Conservation (phyloP, 2,888 invertebrate genomes). For the Slavum lentiscoides region DNA sequence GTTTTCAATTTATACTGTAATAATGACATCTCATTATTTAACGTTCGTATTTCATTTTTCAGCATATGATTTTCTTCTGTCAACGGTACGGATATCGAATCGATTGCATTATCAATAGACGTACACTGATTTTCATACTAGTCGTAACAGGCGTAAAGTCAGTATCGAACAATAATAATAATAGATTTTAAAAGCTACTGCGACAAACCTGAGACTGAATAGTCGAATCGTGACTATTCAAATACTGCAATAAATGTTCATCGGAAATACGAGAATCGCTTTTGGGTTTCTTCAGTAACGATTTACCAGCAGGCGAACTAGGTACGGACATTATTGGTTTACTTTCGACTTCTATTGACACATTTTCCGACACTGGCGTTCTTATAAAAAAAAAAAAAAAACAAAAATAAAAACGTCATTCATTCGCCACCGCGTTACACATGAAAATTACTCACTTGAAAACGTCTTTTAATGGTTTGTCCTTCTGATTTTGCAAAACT, state of each 20-base stretch:
- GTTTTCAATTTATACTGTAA: slow-evolving; percentile 62
- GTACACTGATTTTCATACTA: slow-evolving; percentile 56
- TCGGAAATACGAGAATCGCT: slow-evolving; percentile 48
- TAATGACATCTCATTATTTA: slow-evolving; percentile 63
- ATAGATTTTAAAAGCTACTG: no score
- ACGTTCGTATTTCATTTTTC: slow-evolving; percentile 63
- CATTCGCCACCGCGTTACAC: background rate
- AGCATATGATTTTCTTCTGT: slow-evolving; percentile 59
- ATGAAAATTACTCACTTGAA: slow-evolving; percentile 19
- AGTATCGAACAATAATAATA: background rate
- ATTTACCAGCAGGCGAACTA: slow-evolving; percentile 29
- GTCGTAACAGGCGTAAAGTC: slow-evolving; percentile 2
- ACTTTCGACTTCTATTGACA: slow-evolving; percentile 23
- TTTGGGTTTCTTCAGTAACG: slow-evolving; percentile 28
- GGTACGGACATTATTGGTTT: slow-evolving; percentile 29
- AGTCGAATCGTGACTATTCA: slow-evolving; percentile 53
- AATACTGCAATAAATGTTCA: slow-evolving; percentile 54
- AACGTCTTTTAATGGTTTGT: slow-evolving; percentile 54
- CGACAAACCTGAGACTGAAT: slow-evolving; percentile 42
- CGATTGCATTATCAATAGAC: slow-evolving; percentile 56
- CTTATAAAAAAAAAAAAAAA: slow-evolving; percentile 3
- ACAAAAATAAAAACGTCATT: background rate
- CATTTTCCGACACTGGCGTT: slow-evolving; percentile 19
- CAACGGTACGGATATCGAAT: slow-evolving; percentile 57
- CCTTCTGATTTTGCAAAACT: slow-evolving; percentile 60